phyloP scores from a whole-genome alignment of 1,140 invertebrate genomes.

The Cydia splendana region DNA sequence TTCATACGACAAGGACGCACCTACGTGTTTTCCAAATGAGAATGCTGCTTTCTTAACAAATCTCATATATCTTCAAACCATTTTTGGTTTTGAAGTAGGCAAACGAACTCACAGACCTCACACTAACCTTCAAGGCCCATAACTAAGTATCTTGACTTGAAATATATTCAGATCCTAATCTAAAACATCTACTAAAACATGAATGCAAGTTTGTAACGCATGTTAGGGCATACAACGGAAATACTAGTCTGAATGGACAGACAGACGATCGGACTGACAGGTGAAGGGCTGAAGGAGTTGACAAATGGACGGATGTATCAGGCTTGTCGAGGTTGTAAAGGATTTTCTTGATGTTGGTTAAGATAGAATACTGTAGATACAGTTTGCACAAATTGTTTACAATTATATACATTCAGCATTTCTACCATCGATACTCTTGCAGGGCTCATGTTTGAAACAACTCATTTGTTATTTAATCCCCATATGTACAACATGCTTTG shows the following conservation, averaged over 20 bases:
- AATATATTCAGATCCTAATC: neutral
- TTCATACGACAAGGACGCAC: slow-evolving; percentile 32
- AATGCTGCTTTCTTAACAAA: slow-evolving; percentile 26
- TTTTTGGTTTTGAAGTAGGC: neutral
- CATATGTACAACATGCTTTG: too few relatives aligned
- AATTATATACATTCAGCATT: too few relatives aligned
- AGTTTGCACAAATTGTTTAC: neutral
- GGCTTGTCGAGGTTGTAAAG: neutral
- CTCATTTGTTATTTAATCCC: too few relatives aligned
- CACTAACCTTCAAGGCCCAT: neutral
- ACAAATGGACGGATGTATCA: neutral
- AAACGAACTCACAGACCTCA: neutral
- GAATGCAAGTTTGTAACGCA: neutral
- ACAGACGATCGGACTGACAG: neutral
- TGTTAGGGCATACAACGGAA: neutral
- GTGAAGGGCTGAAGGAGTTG: neutral
- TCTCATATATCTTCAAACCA: neutral
- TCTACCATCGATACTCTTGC: too few relatives aligned
- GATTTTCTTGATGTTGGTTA: neutral
- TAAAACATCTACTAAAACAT: neutral
- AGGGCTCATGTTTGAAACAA: too few relatives aligned
- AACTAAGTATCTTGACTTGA: neutral
- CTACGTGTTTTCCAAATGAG: slow-evolving; percentile 37
- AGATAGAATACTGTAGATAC: neutral
- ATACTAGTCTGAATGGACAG: neutral